These are phyloP conservation scores for Hesperia comma DNA, from an alignment of 2,888 invertebrate genomes.

Conservation along the genomic window DNA sequence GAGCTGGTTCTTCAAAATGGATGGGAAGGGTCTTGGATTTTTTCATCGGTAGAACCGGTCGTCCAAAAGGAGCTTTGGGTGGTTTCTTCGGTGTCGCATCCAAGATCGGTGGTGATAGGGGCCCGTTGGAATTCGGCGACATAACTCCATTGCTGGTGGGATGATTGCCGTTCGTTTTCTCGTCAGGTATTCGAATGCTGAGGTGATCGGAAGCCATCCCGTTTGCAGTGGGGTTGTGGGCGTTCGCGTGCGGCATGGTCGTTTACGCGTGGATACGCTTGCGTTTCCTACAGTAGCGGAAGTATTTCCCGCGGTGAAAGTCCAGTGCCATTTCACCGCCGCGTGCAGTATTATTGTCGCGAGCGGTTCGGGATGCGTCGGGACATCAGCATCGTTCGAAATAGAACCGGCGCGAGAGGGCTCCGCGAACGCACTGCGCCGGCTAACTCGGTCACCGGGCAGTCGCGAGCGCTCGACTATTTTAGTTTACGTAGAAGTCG, in stretches of 20 bases:
- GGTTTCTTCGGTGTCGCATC: slow-evolving; percentile 76
- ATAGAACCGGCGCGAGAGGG: slow-evolving; percentile 82
- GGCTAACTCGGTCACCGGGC: slow-evolving; percentile 82
- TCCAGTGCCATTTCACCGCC: slow-evolving; percentile 79
- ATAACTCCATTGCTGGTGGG: slow-evolving; percentile 48
- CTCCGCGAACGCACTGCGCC: slow-evolving; percentile 77
- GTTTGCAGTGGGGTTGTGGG: slow-evolving; percentile 49
- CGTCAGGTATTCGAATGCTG: slow-evolving; percentile 69
- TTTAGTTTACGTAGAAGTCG: slow-evolving; percentile 82
- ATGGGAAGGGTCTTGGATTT: slow-evolving; percentile 78
- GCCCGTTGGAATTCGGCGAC: slow-evolving; percentile 66
- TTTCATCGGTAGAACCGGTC: slow-evolving; percentile 73
- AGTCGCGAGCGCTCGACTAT: slow-evolving; percentile 75
- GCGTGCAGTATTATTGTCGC: slow-evolving; percentile 73
- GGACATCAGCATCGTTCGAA: slow-evolving; percentile 69
- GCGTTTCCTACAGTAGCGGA: slow-evolving; percentile 75
- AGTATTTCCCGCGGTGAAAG: slow-evolving; percentile 72
- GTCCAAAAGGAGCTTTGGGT: slow-evolving; percentile 67
- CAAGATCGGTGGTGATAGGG: slow-evolving; percentile 69
- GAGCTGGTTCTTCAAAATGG: slow-evolving; percentile 69
- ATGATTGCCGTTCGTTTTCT: slow-evolving; percentile 50
- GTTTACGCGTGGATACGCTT: slow-evolving; percentile 60
- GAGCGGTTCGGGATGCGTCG: slow-evolving; percentile 70
- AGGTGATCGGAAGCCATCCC: slow-evolving; percentile 56
- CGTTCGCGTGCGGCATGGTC: slow-evolving; percentile 69